Evolutionary conservation across 2,888 invertebrate species (phyloP).

Genomic region (Parochlus steinenii): DNA sequence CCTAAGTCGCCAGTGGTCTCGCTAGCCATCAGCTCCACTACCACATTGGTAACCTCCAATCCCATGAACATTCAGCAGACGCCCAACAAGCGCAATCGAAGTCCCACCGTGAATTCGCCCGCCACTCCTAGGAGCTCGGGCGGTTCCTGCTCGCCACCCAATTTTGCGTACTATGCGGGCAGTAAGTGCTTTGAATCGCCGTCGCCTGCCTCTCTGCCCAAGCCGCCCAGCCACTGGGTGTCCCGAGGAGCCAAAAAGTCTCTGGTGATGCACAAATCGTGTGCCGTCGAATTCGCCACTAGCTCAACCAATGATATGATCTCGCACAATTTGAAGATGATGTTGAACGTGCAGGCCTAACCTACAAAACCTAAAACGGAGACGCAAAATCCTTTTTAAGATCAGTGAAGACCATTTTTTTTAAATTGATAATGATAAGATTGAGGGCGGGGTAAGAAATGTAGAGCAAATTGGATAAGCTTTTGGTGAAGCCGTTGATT

Average conservation of each 20-base stretch:
- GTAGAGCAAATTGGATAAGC: too few species aligned
- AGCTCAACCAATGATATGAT: slow-evolving; percentile 25
- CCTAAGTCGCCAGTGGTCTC: slow-evolving; percentile 9
- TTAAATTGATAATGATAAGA: too few species aligned
- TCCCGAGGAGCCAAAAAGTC: slow-evolving; percentile 23
- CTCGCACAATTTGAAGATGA: slow-evolving; percentile 43
- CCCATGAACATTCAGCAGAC: background rate
- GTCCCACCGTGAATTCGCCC: too few species aligned
- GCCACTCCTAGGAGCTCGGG: too few species aligned
- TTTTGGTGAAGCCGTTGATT: too few species aligned
- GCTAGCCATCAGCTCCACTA: slow-evolving; percentile 7
- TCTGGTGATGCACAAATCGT: slow-evolving; percentile 4
- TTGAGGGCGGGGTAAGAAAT: too few species aligned
- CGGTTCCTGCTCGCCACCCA: slow-evolving; percentile 18
- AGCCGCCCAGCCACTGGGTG: slow-evolving; percentile 67
- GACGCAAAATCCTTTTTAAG: too few species aligned
- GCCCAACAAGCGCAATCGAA: slow-evolving; percentile 1
- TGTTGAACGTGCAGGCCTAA: slow-evolving; percentile 43
- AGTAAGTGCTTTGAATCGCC: slow-evolving; percentile 74
- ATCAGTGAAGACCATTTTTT: too few species aligned
- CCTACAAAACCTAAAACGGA: too few species aligned
- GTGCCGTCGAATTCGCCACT: slow-evolving; percentile 1
- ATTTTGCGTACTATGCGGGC: slow-evolving; percentile 40
- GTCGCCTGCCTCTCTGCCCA: slow-evolving; percentile 58
- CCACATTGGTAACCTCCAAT: slow-evolving; percentile 2